These are phyloP conservation scores for Rhodeus uyekii DNA, from an alignment of 2,797 vertebrate genomes.

Conservation along the genomic window DNA sequence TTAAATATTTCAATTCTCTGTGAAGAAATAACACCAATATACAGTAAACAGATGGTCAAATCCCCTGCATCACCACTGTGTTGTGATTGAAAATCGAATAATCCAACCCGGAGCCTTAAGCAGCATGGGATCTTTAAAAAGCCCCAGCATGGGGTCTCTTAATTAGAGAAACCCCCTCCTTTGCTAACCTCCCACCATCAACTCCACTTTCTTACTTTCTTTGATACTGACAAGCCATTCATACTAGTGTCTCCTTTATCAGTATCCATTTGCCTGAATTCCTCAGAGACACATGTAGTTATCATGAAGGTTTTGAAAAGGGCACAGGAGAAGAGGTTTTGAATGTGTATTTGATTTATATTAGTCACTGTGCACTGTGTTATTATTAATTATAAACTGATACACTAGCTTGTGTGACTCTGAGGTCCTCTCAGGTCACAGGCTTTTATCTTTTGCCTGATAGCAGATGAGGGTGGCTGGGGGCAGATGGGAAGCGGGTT, in stretches of 20 bases:
- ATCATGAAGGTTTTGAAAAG: constrained; percentile 18
- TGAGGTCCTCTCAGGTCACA: constrained; percentile 25
- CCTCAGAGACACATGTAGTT: constrained; percentile 33
- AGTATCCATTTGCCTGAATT: constrained; percentile 42
- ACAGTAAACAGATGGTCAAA: constrained; percentile 26
- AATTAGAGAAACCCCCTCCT: constrained; percentile 7
- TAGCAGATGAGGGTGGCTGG: constrained; percentile 39
- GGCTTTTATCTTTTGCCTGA: constrained; percentile 39
- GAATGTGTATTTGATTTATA: constrained; percentile 1
- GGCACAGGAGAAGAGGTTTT: not conserved
- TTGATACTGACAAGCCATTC: constrained; percentile 23
- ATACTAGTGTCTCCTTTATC: constrained; percentile 24
- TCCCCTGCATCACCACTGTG: not conserved
- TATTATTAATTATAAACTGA: constrained; percentile 8
- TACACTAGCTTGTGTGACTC: constrained; percentile 6
- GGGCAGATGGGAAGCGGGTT: not conserved
- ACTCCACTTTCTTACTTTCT: constrained; percentile 32
- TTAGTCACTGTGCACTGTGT: not conserved
- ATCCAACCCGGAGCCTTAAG: constrained; percentile 25
- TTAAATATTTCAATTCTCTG: not conserved
- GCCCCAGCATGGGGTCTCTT: constrained; percentile 14
- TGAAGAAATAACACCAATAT: constrained; percentile 6
- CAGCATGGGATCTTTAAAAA: constrained; percentile 35
- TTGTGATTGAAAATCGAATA: constrained; percentile 29
- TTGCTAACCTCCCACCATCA: not conserved